Percentiles rank a stretch among this genome's conserved stretches.
These are phyloP conservation scores for Xestobium rufovillosum DNA, from an alignment of 2,888 invertebrate genomes.

Conservation along the genomic window DNA sequence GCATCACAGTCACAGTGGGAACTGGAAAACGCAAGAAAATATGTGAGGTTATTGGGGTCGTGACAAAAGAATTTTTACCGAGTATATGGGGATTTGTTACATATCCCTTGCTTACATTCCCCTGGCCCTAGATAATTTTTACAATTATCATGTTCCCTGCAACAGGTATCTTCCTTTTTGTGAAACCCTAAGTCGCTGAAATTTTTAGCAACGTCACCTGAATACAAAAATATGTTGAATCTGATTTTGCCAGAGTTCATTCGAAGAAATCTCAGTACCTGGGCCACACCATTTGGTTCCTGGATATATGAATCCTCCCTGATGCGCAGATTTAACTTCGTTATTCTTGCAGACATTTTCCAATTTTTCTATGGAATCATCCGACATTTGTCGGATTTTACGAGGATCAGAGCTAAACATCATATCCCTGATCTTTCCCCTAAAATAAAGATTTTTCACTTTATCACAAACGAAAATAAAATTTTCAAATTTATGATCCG, in stretches of 20 bases:
- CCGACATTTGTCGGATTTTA: constrained; percentile 53
- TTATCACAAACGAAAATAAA: no score
- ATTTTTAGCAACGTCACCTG: constrained; percentile 52
- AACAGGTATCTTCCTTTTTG: constrained; percentile 60
- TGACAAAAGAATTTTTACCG: constrained; percentile 35
- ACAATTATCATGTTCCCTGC: constrained; percentile 67
- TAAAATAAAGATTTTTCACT: constrained; percentile 28
- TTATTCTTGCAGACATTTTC: constrained; percentile 48
- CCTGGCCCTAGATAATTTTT: constrained; percentile 53
- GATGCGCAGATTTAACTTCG: constrained; percentile 30
- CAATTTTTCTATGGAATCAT: constrained; percentile 51
- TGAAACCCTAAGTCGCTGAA: constrained; percentile 59
- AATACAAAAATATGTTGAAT: no score
- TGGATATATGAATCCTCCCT: constrained; percentile 52
- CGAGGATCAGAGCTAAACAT: constrained; percentile 50
- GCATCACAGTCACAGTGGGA: constrained; percentile 72
- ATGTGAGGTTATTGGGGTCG: not conserved
- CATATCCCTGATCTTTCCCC: constrained; percentile 54
- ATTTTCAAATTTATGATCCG: no score
- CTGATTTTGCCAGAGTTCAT: no score
- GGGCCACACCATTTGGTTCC: constrained; percentile 78
- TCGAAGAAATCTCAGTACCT: no score
- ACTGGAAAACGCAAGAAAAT: constrained; percentile 34
- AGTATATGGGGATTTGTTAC: constrained; percentile 61
- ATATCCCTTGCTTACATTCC: constrained; percentile 56